Evolutionary conservation across 2,888 invertebrate genomes (phyloP).

Genomic region (Patella caerulea): DNA sequence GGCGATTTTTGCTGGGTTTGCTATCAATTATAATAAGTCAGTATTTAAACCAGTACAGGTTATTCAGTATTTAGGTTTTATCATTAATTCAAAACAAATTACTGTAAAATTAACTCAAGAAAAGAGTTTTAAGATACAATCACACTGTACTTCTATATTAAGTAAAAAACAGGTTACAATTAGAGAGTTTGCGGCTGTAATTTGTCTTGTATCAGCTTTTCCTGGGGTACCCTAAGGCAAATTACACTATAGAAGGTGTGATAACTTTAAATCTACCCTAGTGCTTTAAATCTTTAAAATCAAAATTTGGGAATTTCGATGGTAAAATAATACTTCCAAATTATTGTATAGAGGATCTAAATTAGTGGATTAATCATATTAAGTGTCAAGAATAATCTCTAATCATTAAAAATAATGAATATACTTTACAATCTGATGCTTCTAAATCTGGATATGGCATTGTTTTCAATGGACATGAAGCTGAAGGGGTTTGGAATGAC

Average conservation of each 20-base stretch:
- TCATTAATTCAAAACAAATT: slow-evolving; percentile 18
- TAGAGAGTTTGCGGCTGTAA: slow-evolving; percentile 14
- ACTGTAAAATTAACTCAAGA: slow-evolving; percentile 38
- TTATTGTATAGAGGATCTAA: not conserved
- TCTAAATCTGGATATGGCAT: slow-evolving; percentile 6
- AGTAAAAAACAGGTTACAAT: not conserved
- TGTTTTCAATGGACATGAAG: not conserved
- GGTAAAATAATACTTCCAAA: not conserved
- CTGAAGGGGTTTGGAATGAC: not conserved
- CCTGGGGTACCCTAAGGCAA: not conserved
- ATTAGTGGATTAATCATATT: slow-evolving; percentile 17
- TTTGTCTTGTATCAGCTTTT: not conserved
- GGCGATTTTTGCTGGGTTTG: slow-evolving; percentile 7
- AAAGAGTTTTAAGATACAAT: slow-evolving; percentile 9
- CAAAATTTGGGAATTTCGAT: slow-evolving; percentile 8
- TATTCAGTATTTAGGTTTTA: slow-evolving; percentile 19
- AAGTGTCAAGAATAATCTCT: not conserved
- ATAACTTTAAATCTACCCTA: not conserved
- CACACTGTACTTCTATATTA: not conserved
- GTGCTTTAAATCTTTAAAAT: not conserved
- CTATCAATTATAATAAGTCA: not conserved
- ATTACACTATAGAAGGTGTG: not conserved
- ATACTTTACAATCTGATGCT: not conserved
- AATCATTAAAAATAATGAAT: not conserved
- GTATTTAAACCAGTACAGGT: slow-evolving; percentile 5